Evolutionary conservation across 2,888 invertebrate genomes (phyloP).

Genomic region (Drosophila diplacantha): DNA sequence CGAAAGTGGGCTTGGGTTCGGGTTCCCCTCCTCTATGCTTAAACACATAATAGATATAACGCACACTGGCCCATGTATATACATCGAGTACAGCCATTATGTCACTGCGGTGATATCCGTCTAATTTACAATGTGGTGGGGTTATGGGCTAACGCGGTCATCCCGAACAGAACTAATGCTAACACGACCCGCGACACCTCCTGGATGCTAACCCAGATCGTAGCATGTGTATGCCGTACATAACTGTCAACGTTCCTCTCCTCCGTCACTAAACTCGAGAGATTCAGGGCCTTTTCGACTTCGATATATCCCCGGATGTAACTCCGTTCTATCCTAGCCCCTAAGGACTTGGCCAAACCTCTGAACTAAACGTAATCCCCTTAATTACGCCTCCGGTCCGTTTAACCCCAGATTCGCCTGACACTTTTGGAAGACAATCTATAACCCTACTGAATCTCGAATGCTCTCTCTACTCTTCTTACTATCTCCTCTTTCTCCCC

Average conservation of each 20-base stretch:
- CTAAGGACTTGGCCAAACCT: not conserved
- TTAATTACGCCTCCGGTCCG: slow-evolving; percentile 28
- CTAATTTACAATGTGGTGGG: slow-evolving; percentile 22
- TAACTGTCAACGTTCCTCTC: slow-evolving; percentile 42
- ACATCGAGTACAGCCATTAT: slow-evolving; percentile 5
- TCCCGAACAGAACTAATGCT: slow-evolving; percentile 36
- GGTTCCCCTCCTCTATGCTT: slow-evolving; percentile 5
- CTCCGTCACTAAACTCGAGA: slow-evolving; percentile 47
- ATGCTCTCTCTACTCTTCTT: not conserved
- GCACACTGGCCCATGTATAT: slow-evolving; percentile 12
- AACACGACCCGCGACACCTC: slow-evolving; percentile 23
- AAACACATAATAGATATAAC: slow-evolving; percentile 15
- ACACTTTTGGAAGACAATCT: slow-evolving; percentile 1
- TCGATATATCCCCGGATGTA: slow-evolving; percentile 1
- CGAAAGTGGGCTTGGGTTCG: slow-evolving; percentile 1
- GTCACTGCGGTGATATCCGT: slow-evolving; percentile 8
- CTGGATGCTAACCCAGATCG: slow-evolving; percentile 41
- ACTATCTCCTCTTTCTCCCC: not conserved
- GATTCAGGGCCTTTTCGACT: slow-evolving; percentile 16
- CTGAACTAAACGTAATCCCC: slow-evolving; percentile 13
- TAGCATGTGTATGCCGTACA: slow-evolving; percentile 57
- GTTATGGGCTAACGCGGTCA: slow-evolving; percentile 14
- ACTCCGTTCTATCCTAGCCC: not conserved
- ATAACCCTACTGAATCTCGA: slow-evolving; percentile 15
- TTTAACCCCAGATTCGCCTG: slow-evolving; percentile 7